These are phyloP conservation scores for Lottia gigantea DNA, from an alignment of 2,888 invertebrate species.

Conservation along the genomic window DNA sequence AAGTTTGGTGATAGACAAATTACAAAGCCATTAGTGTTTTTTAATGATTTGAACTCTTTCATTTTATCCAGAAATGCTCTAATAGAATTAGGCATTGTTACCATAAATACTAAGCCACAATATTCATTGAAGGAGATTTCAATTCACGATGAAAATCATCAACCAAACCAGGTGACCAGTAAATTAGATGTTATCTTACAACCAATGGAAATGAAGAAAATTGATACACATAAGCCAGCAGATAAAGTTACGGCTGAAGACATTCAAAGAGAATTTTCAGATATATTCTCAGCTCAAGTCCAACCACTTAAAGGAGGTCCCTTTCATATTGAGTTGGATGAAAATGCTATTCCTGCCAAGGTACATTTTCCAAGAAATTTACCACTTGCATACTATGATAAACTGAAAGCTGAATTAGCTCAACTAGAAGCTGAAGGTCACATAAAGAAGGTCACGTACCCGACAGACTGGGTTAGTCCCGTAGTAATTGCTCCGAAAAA, in stretches of 20 bases:
- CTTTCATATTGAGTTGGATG: neutral
- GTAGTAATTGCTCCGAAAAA: neutral
- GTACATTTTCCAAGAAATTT: neutral
- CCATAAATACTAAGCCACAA: neutral
- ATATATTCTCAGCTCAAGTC: neutral
- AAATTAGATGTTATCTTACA: neutral
- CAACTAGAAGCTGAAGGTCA: neutral
- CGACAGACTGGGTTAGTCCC: neutral
- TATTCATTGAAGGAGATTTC: neutral
- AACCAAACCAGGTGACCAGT: neutral
- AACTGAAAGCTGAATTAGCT: neutral
- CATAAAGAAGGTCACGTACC: neutral
- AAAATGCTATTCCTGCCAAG: neutral
- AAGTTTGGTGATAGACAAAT: neutral
- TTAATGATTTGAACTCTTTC: neutral
- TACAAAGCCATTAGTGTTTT: constrained; percentile 3
- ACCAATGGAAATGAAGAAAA: neutral
- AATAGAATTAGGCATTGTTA: constrained; percentile 3
- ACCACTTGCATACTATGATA: neutral
- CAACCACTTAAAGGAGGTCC: neutral
- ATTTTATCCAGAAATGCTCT: neutral
- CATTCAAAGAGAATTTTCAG: neutral
- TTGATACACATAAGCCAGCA: neutral
- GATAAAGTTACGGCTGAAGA: neutral
- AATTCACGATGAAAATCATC: neutral